Percentiles rank a stretch among this genome's conserved stretches.
Evolutionary conservation across 2,797 vertebrate species (phyloP).

Genomic region (Urosaurus nigricauda): DNA sequence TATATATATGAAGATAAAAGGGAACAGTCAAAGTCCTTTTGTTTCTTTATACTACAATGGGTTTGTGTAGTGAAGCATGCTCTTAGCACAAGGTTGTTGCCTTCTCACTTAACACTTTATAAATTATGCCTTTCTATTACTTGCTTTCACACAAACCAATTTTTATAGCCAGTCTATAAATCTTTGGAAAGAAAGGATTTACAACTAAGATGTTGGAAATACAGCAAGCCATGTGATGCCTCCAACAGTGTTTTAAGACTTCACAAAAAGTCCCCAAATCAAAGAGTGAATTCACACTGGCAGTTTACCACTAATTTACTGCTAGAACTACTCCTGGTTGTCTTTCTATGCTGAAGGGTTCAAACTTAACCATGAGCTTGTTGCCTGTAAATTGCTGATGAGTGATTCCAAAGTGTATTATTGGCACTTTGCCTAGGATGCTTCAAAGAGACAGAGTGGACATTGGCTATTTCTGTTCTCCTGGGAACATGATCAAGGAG

Average conservation of each 20-base stretch:
- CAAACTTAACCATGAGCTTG: background rate
- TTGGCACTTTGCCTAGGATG: background rate
- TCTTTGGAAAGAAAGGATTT: conserved; percentile 17
- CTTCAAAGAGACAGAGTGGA: background rate
- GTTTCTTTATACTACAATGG: background rate
- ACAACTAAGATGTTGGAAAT: background rate
- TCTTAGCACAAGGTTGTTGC: background rate
- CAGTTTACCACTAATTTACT: conserved; percentile 12
- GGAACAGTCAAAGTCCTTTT: background rate
- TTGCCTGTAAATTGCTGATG: background rate
- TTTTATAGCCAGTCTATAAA: conserved; percentile 2
- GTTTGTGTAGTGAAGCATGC: background rate
- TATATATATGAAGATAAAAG: too few species aligned
- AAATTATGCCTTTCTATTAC: background rate
- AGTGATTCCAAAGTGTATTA: background rate
- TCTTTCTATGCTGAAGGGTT: background rate
- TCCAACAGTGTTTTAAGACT: conserved; percentile 11
- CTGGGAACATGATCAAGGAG: background rate
- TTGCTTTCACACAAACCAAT: background rate
- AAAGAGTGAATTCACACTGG: background rate
- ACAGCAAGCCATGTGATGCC: background rate
- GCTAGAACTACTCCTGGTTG: background rate
- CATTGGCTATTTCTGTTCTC: background rate
- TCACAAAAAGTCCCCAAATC: conserved; percentile 11
- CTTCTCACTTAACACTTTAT: background rate